phyloP scores from a whole-genome alignment of 2,797 vertebrate genomes.

The Heliangelus exortis region DNA sequence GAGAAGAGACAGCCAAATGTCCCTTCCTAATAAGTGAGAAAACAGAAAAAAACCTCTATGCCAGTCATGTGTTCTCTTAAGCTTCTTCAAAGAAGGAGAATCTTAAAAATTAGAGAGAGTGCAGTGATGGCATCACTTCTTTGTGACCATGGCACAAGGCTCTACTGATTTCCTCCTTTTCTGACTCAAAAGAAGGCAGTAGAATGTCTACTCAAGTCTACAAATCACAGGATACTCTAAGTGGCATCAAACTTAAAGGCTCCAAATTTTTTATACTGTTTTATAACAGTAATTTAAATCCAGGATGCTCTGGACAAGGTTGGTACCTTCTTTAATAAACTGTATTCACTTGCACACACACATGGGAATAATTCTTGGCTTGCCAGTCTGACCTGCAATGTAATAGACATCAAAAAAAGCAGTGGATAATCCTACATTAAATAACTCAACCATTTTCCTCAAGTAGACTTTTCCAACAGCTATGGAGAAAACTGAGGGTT shows the following conservation, averaged over 20 bases:
- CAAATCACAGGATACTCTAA: neutral
- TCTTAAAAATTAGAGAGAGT: neutral
- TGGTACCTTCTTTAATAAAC: neutral
- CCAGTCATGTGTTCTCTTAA: neutral
- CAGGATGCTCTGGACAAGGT: neutral
- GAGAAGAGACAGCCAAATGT: neutral
- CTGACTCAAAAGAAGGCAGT: neutral
- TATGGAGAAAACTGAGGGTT: neutral
- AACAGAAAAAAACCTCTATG: neutral
- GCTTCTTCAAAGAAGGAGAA: neutral
- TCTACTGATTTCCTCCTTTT: neutral
- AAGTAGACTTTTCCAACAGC: neutral
- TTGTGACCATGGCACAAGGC: neutral
- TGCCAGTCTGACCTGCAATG: neutral
- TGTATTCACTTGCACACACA: neutral
- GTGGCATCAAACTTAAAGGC: neutral
- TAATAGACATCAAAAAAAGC: neutral
- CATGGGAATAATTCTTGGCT: neutral
- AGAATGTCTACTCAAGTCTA: neutral
- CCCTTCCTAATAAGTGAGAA: neutral
- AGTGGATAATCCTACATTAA: neutral
- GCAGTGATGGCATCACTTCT: neutral
- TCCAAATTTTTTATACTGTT: neutral
- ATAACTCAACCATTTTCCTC: neutral
- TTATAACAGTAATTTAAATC: neutral